Conservation (phyloP, 2,113 vertebrate species). For the Drymodes brunneopygia region DNA sequence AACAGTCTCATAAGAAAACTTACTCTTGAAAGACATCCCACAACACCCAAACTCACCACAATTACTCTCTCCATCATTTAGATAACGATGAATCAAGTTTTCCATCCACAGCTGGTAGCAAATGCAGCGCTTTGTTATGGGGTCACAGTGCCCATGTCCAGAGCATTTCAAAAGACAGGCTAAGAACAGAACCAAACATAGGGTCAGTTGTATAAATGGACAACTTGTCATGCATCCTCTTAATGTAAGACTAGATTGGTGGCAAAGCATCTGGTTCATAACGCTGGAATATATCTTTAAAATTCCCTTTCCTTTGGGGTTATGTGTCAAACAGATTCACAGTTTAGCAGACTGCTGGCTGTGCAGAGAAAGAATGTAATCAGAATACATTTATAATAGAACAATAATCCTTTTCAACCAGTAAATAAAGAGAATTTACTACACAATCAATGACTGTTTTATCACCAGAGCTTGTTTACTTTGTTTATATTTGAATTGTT, state of each 20-base stretch:
- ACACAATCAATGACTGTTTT: background rate
- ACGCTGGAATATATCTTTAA: background rate
- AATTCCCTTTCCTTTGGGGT: background rate
- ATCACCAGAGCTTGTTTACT: background rate
- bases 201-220: background rate
- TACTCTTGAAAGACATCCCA: background rate
- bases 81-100: constrained; percentile 79
- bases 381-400: background rate
- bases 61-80: constrained; percentile 84
- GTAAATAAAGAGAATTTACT: background rate
- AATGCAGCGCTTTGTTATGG: constrained; percentile 83
- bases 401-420: background rate
- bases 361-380: background rate
- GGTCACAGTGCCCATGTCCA: constrained; percentile 85
- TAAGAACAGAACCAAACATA: constrained; percentile 18
- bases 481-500: background rate
- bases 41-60: constrained; percentile 75
- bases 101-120: constrained; percentile 92
- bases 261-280: background rate
- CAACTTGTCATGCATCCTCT: background rate
- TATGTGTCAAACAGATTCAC: background rate
- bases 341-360: background rate
- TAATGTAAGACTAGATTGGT: background rate
- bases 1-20: background rate
- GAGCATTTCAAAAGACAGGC: constrained; percentile 86